Percentiles rank a stretch among this genome's conserved stretches.
These are phyloP conservation scores for Falco peregrinus DNA, from an alignment of 2,797 vertebrate genomes.

Conservation along the genomic window DNA sequence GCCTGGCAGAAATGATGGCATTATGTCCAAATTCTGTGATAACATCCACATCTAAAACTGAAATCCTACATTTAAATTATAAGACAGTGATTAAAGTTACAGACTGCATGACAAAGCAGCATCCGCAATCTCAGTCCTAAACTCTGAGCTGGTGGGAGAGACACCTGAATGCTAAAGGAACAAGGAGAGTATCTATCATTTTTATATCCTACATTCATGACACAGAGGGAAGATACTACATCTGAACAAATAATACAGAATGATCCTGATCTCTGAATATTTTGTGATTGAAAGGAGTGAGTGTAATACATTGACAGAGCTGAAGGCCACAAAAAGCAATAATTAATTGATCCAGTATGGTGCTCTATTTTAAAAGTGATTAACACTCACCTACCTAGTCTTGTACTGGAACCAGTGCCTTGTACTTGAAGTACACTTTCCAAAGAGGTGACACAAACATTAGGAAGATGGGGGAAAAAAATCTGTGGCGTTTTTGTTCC, in stretches of 20 bases:
- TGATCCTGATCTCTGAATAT: background rate
- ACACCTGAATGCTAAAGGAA: constrained; percentile 1
- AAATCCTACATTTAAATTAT: constrained; percentile 10
- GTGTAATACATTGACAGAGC: background rate
- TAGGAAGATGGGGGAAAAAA: background rate
- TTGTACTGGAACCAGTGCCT: background rate
- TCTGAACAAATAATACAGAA: constrained; percentile 15
- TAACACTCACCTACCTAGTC: background rate
- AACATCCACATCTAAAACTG: constrained; percentile 3
- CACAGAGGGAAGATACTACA: background rate
- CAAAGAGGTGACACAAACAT: background rate
- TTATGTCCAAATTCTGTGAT: constrained; percentile 23
- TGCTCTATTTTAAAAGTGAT: background rate
- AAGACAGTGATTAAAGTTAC: background rate
- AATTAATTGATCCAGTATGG: background rate
- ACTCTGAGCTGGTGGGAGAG: background rate
- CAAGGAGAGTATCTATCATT: background rate
- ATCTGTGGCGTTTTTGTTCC: background rate
- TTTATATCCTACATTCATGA: background rate
- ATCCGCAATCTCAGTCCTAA: background rate
- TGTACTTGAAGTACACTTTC: background rate
- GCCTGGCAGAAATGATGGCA: background rate
- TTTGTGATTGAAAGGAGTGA: background rate
- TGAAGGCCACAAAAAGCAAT: background rate
- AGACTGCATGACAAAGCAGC: constrained; percentile 9